These are phyloP conservation scores for Unio pictorum DNA, from an alignment of 2,888 invertebrate species.

Conservation along the genomic window DNA sequence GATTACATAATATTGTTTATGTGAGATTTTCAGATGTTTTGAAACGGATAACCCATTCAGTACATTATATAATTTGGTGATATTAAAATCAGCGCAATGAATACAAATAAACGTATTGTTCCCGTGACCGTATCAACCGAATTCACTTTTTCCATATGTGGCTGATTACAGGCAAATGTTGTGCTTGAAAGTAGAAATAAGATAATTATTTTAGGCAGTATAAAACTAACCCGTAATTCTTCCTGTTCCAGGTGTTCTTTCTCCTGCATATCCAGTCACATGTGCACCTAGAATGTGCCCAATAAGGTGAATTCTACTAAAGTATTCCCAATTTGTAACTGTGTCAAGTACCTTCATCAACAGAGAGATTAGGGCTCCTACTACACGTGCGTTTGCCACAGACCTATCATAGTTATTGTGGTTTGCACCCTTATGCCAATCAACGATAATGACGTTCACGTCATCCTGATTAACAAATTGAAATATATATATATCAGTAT, in stretches of 20 bases:
- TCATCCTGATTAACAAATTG: too few relatives aligned
- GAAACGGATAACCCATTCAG: too few relatives aligned
- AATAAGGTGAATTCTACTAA: slow-evolving; percentile 81
- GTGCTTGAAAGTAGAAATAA: background rate
- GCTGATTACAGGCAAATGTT: too few relatives aligned
- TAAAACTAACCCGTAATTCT: slow-evolving; percentile 57
- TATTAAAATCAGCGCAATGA: too few relatives aligned
- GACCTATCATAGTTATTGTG: slow-evolving; percentile 60
- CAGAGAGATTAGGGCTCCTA: slow-evolving; percentile 62
- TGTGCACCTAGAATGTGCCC: slow-evolving; percentile 92
- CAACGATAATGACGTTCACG: slow-evolving; percentile 42
- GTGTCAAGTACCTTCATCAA: slow-evolving; percentile 44
- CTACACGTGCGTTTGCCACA: slow-evolving; percentile 65
- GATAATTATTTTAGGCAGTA: background rate
- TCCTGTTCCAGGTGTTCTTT: slow-evolving; percentile 66
- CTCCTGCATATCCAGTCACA: slow-evolving; percentile 90
- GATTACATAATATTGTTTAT: too few relatives aligned
- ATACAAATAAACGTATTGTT: too few relatives aligned
- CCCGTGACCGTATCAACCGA: too few relatives aligned
- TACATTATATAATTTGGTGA: too few relatives aligned
- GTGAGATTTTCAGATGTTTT: too few relatives aligned
- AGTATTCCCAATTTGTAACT: slow-evolving; percentile 12
- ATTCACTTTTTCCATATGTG: too few relatives aligned
- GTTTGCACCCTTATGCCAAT: slow-evolving; percentile 47
- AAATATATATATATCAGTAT: too few relatives aligned